phyloP scores from a whole-genome alignment of 2,888 invertebrate genomes.

The Cosmorhoe ocellata region DNA sequence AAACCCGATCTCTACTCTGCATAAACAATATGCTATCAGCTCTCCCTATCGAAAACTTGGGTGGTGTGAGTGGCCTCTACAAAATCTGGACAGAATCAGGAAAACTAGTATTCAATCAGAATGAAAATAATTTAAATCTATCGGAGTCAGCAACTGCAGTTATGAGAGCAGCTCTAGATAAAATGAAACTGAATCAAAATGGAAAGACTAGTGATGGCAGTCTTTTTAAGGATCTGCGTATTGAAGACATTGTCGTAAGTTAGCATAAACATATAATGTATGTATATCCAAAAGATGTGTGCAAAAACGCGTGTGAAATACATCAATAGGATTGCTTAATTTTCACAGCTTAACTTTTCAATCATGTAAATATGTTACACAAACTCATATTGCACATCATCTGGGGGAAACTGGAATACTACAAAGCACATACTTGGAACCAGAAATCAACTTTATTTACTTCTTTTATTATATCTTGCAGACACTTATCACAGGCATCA shows the following conservation, averaged over 20 bases:
- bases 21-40: conserved; percentile 86
- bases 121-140: conserved; percentile 74
- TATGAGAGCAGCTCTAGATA: conserved; percentile 88
- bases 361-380: too few species aligned
- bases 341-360: too few species aligned
- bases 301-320: too few species aligned
- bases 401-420: too few species aligned
- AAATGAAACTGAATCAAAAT: conserved; percentile 79
- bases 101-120: conserved; percentile 83
- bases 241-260: conserved; percentile 82
- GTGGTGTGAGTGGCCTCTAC: conserved; percentile 84
- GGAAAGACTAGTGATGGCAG: conserved; percentile 53
- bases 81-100: conserved; percentile 86
- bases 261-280: too few species aligned
- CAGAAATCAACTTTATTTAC: too few species aligned
- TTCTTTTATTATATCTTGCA: conserved; percentile 40
- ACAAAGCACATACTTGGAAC: too few species aligned
- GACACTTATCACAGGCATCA: conserved; percentile 80
- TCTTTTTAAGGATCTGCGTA: conserved; percentile 80
- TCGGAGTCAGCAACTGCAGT: conserved; percentile 88
- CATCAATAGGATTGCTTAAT: too few species aligned
- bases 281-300: too few species aligned
- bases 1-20: conserved; percentile 86
- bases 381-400: too few species aligned
- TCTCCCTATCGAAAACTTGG: conserved; percentile 84